Evolutionary conservation across 2,113 vertebrate genomes (phyloP).

Genomic region (Noturus placidus): DNA sequence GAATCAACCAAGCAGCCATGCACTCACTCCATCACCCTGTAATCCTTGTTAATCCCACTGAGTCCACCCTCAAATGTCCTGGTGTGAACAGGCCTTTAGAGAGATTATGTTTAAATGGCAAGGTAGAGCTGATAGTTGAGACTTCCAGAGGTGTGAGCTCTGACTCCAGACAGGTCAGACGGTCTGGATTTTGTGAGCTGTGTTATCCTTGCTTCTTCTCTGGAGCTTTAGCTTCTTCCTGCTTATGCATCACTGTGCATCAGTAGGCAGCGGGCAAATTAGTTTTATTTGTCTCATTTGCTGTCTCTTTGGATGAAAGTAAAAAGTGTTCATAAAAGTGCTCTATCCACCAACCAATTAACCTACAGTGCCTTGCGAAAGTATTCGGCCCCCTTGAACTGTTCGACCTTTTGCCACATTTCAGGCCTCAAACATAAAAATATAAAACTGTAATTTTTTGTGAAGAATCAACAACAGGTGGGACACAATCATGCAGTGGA

Average conservation of each 20-base stretch:
- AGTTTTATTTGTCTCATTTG: background rate
- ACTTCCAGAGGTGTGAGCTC: constrained; percentile 64
- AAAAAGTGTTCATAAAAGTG: background rate
- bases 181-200: background rate
- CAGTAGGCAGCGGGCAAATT: background rate
- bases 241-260: constrained; percentile 55
- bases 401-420: too few species aligned
- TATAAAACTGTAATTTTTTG: too few species aligned
- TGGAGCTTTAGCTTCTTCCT: constrained; percentile 62
- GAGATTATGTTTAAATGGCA: constrained; percentile 72
- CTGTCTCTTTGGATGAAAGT: background rate
- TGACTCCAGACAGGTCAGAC: constrained; percentile 24
- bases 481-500: too few species aligned
- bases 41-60: constrained; percentile 78
- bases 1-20: constrained; percentile 76
- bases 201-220: constrained; percentile 61
- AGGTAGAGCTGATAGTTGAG: constrained; percentile 71
- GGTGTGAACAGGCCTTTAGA: constrained; percentile 58
- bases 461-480: too few species aligned
- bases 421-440: too few species aligned
- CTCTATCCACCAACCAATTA: background rate
- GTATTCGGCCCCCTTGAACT: too few species aligned
- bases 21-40: constrained; percentile 76
- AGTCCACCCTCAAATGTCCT: constrained; percentile 63
- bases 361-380: too few species aligned